Evolutionary conservation across 1,140 invertebrate species (phyloP), one percentile per base, ranked within the genome.

Genomic region (Bombus waltoni): DNA sequence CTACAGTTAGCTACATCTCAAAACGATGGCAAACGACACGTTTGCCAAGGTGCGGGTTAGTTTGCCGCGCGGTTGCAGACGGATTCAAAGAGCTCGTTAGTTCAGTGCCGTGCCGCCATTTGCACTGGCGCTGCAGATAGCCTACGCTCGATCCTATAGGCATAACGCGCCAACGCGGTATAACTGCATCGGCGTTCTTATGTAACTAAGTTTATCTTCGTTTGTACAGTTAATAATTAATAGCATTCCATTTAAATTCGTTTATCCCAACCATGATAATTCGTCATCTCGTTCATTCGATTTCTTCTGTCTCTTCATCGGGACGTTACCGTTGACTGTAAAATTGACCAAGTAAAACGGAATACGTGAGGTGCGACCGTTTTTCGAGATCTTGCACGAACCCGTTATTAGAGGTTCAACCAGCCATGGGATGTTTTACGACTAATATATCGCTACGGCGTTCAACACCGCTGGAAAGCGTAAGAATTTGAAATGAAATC

Each of bases 381-480:
- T 76, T 80, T 81, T 85, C 40, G 62, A 89, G 57, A 82, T 74
- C 62, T 9, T n/a, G 66, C n/a, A 62, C 44, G 35, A 73, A 75
- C 10, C 1, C 28, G 44, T 13, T 89, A 85, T 87, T 87, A 72
- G 70, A 38, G 53, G 81, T 47, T 66, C 59, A 74, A 65, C 75
- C 40, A 81, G 47, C 35, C 66, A 65, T 86, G 65, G 42, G 66
- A 87, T 81, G 28, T n/a, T 2, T 47, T 35, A 38, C n/a, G 77
- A 89, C 82, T 90, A 87, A 81, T 89, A 83, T 35, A 32, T 65
- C 32, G 44, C 57, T 47, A 72, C 32, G 32, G 32, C 32, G 32
- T 32, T 32, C 32, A 32, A 32, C 32, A 32, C 32, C 44, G 62
- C 40, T 22, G 65, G 35, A 38, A 32, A 83, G 81, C 75, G 75